Evolutionary conservation across 2,113 vertebrate genomes (phyloP).

Genomic region (Sula dactylatra): DNA sequence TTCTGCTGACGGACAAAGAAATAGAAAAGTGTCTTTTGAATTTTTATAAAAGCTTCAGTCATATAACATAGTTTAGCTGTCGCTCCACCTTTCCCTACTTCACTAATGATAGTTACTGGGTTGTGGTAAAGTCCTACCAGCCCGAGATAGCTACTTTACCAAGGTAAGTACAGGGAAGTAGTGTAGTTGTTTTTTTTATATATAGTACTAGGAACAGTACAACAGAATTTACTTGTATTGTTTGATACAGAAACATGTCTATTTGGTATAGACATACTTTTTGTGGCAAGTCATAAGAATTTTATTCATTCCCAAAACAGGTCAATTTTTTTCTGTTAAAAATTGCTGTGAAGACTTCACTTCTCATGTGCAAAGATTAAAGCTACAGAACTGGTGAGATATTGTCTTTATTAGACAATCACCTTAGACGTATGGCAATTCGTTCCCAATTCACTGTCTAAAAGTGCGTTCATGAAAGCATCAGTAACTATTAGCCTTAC

Average conservation of each 20-base stretch:
- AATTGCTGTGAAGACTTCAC: neutral
- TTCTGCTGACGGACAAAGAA: neutral
- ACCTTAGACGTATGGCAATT: neutral
- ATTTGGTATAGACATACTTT: neutral
- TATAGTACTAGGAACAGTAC: neutral
- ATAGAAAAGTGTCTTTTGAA: neutral
- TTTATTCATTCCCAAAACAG: neutral
- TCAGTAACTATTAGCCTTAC: neutral
- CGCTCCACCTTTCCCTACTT: neutral
- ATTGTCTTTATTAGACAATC: neutral
- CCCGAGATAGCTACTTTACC: neutral
- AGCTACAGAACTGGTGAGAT: neutral
- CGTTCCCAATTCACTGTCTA: neutral
- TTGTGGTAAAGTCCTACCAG: neutral
- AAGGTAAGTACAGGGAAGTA: neutral
- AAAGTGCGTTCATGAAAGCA: accelerated
- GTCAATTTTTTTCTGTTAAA: neutral
- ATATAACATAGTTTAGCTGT: neutral
- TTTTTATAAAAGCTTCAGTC: neutral
- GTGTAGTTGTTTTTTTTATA: neutral
- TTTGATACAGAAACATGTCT: neutral
- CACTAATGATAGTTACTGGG: neutral
- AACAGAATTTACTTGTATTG: neutral
- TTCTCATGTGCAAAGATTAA: neutral
- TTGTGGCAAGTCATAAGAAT: neutral